Conservation (phyloP, 2,113 vertebrate genomes). For the Poeciliopsis prolifica region DNA sequence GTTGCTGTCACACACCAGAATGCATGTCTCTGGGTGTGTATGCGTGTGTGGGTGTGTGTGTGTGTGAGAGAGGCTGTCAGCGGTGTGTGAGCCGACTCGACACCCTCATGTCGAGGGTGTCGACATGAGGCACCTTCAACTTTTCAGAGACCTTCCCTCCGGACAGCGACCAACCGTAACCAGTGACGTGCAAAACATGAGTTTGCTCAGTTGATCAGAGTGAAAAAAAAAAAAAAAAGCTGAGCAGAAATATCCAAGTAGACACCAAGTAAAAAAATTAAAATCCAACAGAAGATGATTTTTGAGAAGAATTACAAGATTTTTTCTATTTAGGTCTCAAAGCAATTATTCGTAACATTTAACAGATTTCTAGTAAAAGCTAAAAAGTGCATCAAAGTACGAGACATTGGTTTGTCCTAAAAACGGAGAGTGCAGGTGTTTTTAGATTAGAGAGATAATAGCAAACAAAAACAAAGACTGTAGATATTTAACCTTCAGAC, state of each 20-base stretch:
- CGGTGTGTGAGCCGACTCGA: constrained; percentile 66
- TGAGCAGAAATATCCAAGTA: constrained; percentile 51
- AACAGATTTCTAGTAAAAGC: background rate
- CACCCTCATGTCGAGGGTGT: too few relatives aligned
- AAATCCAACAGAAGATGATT: background rate
- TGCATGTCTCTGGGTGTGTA: too few relatives aligned
- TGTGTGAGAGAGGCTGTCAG: constrained; percentile 56
- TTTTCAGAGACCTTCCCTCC: constrained; percentile 58
- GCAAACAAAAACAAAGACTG: too few relatives aligned
- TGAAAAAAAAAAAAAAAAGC: constrained; percentile 25
- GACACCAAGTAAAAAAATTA: constrained; percentile 18
- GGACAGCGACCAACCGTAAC: constrained; percentile 26
- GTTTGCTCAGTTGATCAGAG: constrained; percentile 58
- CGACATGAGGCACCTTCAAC: constrained; percentile 55
- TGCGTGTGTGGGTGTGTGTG: too few relatives aligned
- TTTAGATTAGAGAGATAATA: too few relatives aligned
- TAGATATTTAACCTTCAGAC: too few relatives aligned
- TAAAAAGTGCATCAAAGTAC: background rate
- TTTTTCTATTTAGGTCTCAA: background rate
- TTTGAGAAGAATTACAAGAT: background rate
- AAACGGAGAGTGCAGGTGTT: too few relatives aligned
- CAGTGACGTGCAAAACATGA: constrained; percentile 3
- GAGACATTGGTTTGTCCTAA: background rate
- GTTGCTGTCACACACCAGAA: constrained; percentile 47
- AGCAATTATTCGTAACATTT: background rate